Conservation (phyloP, 2,797 vertebrate species). For the Sciaenops ocellatus region DNA sequence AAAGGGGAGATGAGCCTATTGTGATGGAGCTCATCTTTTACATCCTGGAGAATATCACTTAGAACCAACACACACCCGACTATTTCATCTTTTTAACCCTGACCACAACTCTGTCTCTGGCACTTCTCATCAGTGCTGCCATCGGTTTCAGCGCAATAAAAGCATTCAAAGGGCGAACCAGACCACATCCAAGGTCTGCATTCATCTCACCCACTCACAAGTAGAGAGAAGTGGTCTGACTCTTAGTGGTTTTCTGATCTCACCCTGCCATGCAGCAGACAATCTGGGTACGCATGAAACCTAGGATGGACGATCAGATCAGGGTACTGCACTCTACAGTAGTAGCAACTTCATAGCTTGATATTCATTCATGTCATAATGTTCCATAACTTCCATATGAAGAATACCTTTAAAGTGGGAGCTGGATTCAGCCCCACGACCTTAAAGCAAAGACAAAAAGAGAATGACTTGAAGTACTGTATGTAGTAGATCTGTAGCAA, state of each 20-base stretch:
- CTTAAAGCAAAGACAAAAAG: constrained; percentile 67
- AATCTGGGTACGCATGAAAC: constrained; percentile 72
- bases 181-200: constrained; percentile 56
- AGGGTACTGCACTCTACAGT: constrained; percentile 54
- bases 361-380: constrained; percentile 49
- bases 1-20: constrained; percentile 91
- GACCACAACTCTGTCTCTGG: constrained; percentile 51
- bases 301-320: constrained; percentile 58
- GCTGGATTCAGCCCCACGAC: constrained; percentile 63
- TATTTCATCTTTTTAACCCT: constrained; percentile 37
- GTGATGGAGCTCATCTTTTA: constrained; percentile 99
- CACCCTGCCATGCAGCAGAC: constrained; percentile 57
- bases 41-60: constrained; percentile 98
- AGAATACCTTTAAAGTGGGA: constrained; percentile 73
- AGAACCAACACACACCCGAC: constrained; percentile 46
- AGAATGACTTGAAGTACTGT: constrained; percentile 68
- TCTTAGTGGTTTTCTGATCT: constrained; percentile 54
- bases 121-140: constrained; percentile 53
- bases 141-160: constrained; percentile 58
- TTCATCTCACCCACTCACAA: constrained; percentile 55
- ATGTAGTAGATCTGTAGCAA: constrained; percentile 71
- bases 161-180: constrained; percentile 60
- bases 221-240: constrained; percentile 51
- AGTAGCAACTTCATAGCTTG: constrained; percentile 70
- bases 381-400: constrained; percentile 49